Evolutionary conservation across 2,888 invertebrate species (phyloP).

Genomic region (Drosophila maculinotata): DNA sequence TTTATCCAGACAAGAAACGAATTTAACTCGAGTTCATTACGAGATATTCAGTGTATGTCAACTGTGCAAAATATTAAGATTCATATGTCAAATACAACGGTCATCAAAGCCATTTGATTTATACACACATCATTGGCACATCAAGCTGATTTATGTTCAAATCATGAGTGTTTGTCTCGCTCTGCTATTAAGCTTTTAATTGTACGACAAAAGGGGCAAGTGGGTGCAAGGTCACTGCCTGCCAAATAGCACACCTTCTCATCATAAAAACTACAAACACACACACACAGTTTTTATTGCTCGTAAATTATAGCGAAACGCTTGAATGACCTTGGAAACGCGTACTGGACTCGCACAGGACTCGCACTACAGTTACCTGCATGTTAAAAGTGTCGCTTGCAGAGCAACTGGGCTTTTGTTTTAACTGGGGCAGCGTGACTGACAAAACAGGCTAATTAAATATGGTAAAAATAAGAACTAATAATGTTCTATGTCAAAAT

Average conservation of each 20-base stretch:
- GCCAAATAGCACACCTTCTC: conserved; percentile 13
- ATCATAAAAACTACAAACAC: conserved; percentile 1
- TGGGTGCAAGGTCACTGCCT: conserved; percentile 42
- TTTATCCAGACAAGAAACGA: conserved; percentile 5
- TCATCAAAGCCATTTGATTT: conserved; percentile 35
- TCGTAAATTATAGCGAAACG: conserved; percentile 8
- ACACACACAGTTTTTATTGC: conserved; percentile 2
- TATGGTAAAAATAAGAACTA: background rate
- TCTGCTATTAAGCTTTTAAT: conserved; percentile 21
- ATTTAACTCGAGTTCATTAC: conserved; percentile 33
- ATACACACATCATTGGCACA: conserved; percentile 23
- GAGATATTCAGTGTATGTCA: conserved; percentile 8
- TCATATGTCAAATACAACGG: conserved; percentile 5
- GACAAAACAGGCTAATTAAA: conserved; percentile 27
- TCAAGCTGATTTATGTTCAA: background rate
- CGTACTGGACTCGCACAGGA: conserved; percentile 5
- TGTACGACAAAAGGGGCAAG: conserved; percentile 18
- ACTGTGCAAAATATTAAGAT: conserved; percentile 19
- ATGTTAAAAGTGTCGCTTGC: background rate
- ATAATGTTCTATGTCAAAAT: background rate
- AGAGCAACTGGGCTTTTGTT: conserved; percentile 2
- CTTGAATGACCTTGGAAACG: conserved; percentile 20
- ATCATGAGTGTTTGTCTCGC: background rate
- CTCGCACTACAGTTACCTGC: background rate
- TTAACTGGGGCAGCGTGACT: background rate